Percentiles rank a stretch among this genome's conserved stretches.
Evolutionary conservation across 2,797 vertebrate genomes (phyloP).

Genomic region (Sebastes oblongus): DNA sequence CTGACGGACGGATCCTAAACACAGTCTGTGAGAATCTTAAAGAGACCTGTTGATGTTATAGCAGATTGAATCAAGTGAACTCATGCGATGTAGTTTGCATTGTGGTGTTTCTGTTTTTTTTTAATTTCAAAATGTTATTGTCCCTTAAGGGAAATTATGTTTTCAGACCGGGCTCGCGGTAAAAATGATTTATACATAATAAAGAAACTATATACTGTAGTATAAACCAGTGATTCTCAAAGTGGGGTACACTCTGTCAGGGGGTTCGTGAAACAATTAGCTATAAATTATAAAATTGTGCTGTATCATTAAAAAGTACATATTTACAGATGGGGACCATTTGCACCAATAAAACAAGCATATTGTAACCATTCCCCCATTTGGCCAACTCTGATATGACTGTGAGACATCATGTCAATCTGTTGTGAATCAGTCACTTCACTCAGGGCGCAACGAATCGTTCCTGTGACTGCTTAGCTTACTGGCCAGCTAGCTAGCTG

Average conservation of each 20-base stretch:
- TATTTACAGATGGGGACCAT: too few species aligned
- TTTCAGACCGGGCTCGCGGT: not conserved
- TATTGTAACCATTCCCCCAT: too few species aligned
- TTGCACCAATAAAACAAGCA: too few species aligned
- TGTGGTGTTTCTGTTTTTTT: not conserved
- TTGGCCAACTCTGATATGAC: too few species aligned
- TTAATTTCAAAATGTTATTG: not conserved
- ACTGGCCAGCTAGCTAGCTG: too few species aligned
- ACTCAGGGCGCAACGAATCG: rapidly evolving
- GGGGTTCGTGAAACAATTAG: too few species aligned
- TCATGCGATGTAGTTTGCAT: not conserved
- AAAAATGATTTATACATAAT: not conserved
- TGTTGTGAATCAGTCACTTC: too few species aligned
- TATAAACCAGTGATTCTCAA: too few species aligned
- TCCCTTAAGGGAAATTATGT: not conserved
- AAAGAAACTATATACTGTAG: not conserved
- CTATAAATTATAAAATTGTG: too few species aligned
- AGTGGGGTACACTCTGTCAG: too few species aligned
- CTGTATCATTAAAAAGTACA: too few species aligned
- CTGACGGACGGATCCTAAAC: not conserved
- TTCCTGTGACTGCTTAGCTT: rapidly evolving
- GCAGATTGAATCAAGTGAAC: not conserved
- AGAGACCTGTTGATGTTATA: not conserved
- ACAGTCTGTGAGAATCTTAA: not conserved
- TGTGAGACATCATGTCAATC: too few species aligned